phyloP scores from a whole-genome alignment of 2,113 vertebrate genomes.

The Psammodynastes pulverulentus region DNA sequence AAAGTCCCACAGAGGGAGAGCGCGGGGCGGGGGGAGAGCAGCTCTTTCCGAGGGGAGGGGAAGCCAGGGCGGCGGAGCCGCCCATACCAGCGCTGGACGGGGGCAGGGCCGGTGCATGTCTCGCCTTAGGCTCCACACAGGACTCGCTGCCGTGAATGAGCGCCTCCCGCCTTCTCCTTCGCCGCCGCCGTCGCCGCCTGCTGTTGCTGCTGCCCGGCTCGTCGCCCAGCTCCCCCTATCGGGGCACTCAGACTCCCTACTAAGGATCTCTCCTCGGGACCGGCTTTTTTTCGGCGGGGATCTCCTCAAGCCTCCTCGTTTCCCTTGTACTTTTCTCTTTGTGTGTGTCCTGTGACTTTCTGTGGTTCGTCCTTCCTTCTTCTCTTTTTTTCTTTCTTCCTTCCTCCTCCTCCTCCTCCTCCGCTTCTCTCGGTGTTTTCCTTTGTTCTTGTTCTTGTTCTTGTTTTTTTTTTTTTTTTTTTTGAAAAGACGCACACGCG shows the following conservation, averaged over 20 bases:
- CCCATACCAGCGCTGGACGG: constrained; percentile 21
- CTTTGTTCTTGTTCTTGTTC: not conserved
- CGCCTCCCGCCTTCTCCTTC: constrained; percentile 41
- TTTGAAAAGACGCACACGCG: not conserved
- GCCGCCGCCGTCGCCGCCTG: not conserved
- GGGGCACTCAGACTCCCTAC: constrained; percentile 57
- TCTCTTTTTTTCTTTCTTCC: constrained; percentile 1
- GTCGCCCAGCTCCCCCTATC: constrained; percentile 51
- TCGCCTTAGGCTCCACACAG: constrained; percentile 56
- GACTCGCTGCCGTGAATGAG: constrained; percentile 65
- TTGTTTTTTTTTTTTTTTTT: constrained; percentile 1
- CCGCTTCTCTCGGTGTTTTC: not conserved
- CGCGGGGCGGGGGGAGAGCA: not conserved
- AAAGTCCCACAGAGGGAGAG: not conserved
- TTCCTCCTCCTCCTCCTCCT: not conserved
- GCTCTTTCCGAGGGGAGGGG: not conserved
- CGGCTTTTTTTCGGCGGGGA: constrained; percentile 31
- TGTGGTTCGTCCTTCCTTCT: constrained; percentile 8
- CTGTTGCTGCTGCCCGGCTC: constrained; percentile 25
- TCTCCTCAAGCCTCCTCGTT: constrained; percentile 19
- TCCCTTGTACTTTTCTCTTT: not conserved
- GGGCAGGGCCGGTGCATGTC: constrained; percentile 65
- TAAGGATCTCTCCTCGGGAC: constrained; percentile 35
- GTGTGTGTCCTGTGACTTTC: constrained; percentile 8
- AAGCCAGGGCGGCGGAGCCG: constrained; percentile 1